phyloP scores from a whole-genome alignment of 2,888 invertebrate species.

The Capitulum mitella region DNA sequence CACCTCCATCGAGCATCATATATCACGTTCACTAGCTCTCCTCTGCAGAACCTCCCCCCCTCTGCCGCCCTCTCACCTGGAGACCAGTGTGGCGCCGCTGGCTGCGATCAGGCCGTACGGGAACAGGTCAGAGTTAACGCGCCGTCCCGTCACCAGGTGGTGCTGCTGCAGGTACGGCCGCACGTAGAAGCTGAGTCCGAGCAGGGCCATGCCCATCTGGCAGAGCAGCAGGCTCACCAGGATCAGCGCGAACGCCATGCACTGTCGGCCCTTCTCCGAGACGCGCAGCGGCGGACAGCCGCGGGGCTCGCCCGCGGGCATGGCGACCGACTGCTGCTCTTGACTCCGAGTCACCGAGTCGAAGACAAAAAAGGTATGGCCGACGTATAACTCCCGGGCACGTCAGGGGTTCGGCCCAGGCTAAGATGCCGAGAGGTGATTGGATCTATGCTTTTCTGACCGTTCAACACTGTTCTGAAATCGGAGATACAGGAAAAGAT shows the following conservation, averaged over 20 bases:
- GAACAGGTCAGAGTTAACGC: neutral
- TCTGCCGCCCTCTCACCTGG: neutral
- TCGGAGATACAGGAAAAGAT: too few relatives aligned
- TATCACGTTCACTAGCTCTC: too few relatives aligned
- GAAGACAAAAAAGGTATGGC: too few relatives aligned
- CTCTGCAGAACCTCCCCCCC: too few relatives aligned
- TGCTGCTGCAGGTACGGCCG: slow-evolving; percentile 7
- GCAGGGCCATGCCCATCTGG: neutral
- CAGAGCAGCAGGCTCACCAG: neutral
- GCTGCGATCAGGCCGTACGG: slow-evolving; percentile 10
- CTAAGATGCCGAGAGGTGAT: too few relatives aligned
- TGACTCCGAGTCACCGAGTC: too few relatives aligned
- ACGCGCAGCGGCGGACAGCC: neutral
- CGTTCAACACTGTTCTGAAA: too few relatives aligned
- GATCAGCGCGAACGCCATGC: neutral
- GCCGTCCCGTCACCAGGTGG: neutral
- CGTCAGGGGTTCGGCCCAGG: too few relatives aligned
- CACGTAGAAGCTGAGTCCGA: slow-evolving; percentile 1
- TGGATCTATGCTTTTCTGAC: too few relatives aligned
- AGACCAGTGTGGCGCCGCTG: neutral
- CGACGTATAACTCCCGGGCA: too few relatives aligned
- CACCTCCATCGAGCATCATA: too few relatives aligned
- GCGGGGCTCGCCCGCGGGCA: neutral
- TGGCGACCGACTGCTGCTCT: too few relatives aligned
- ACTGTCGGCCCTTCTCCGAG: neutral